Percentiles rank a stretch among this genome's conserved stretches.
Conservation (phyloP, 2,888 invertebrate genomes). For the Augochlorella aurata region DNA sequence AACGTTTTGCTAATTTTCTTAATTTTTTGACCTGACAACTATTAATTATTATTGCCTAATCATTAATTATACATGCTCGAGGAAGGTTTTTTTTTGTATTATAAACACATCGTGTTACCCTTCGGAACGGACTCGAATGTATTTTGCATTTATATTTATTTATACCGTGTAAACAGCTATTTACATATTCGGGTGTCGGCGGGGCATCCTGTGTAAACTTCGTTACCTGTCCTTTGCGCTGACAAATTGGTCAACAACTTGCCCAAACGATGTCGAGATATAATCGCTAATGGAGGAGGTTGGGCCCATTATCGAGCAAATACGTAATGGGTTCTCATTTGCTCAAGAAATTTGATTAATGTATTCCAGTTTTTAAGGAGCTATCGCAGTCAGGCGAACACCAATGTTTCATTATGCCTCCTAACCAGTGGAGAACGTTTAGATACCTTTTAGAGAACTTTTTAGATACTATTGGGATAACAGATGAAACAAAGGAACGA, state of each 20-base stretch:
- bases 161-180: not conserved
- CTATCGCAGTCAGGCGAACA: not conserved
- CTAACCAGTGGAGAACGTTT: not conserved
- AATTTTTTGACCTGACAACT: not conserved
- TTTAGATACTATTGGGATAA: not conserved
- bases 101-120: not conserved
- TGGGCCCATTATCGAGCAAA: conserved; percentile 2
- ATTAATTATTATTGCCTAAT: too few species aligned
- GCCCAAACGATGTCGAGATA: conserved; percentile 4
- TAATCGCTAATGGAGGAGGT: conserved; percentile 12
- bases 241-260: conserved; percentile 12
- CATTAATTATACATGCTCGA: too few species aligned
- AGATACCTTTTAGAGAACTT: not conserved
- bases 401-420: not conserved
- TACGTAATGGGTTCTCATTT: conserved; percentile 3
- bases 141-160: not conserved
- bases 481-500: not conserved
- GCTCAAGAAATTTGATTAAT: conserved; percentile 3
- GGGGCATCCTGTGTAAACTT: not conserved
- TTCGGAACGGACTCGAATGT: not conserved
- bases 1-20: too few species aligned
- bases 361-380: not conserved
- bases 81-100: not conserved
- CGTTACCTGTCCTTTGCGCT: conserved; percentile 1
- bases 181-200: not conserved